Conservation (phyloP, 1,140 invertebrate species). For the Bombus affinis region DNA sequence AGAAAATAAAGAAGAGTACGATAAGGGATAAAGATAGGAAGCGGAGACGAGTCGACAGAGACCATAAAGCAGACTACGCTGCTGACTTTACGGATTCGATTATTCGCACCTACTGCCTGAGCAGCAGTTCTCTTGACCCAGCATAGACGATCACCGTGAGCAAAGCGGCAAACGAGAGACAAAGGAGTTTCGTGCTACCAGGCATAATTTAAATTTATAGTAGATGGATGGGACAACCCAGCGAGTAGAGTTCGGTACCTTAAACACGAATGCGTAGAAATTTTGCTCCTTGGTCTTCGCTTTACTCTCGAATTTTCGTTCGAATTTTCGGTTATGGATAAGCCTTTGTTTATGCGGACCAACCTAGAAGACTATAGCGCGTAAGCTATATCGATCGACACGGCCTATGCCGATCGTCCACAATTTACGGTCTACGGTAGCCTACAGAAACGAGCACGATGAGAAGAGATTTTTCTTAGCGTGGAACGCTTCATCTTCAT, state of each 20-base stretch:
- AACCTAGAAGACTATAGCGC: not conserved
- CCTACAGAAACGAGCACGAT: not conserved
- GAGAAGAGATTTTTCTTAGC: not conserved
- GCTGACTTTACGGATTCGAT: slow-evolving; percentile 69
- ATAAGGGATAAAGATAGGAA: not conserved
- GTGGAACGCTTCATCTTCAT: not conserved
- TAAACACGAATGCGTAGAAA: slow-evolving; percentile 51
- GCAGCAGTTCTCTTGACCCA: slow-evolving; percentile 59
- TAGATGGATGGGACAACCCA: slow-evolving; percentile 23
- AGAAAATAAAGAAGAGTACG: not conserved
- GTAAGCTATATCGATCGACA: not conserved
- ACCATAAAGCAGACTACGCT: slow-evolving; percentile 58
- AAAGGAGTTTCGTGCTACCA: not conserved
- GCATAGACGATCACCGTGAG: slow-evolving; percentile 17
- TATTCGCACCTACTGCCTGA: slow-evolving; percentile 63
- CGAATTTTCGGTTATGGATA: not conserved
- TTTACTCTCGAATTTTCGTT: not conserved
- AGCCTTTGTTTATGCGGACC: not conserved
- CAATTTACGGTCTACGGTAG: no score
- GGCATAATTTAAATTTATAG: slow-evolving; percentile 66
- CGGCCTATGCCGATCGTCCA: not conserved
- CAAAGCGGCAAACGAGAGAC: not conserved
- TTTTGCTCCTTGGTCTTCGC: not conserved
- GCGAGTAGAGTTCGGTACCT: slow-evolving; percentile 21
- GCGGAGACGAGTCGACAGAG: slow-evolving; percentile 14